Evolutionary conservation across 2,113 vertebrate genomes (phyloP).

Genomic region (Ptilorrhoa leucosticta): DNA sequence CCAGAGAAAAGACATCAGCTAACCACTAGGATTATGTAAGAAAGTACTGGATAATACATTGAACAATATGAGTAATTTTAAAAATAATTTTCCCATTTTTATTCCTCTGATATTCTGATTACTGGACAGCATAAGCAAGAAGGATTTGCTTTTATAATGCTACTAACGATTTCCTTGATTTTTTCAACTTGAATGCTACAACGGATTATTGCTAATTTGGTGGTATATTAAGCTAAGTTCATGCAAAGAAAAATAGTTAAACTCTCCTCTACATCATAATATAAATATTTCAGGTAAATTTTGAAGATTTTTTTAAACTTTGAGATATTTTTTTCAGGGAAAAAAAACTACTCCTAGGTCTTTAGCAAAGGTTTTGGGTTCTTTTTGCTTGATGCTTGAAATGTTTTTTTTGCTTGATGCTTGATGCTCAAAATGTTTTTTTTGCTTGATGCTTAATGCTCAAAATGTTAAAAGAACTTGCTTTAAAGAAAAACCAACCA

Average conservation of each 20-base stretch:
- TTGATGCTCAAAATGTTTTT: no score
- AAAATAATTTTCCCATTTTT: not conserved
- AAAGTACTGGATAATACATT: not conserved
- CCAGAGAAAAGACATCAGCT: not conserved
- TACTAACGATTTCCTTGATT: not conserved
- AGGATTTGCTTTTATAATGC: not conserved
- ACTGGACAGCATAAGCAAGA: not conserved
- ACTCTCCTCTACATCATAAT: not conserved
- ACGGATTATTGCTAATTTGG: not conserved
- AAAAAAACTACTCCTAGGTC: not conserved
- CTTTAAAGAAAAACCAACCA: not conserved
- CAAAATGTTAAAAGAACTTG: not conserved
- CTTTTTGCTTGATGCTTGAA: not conserved
- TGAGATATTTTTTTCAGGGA: accelerated
- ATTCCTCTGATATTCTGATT: not conserved
- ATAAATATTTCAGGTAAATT: not conserved
- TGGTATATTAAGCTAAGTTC: not conserved
- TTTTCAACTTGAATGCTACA: not conserved
- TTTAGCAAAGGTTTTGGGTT: not conserved
- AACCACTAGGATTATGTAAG: not conserved
- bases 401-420: not conserved
- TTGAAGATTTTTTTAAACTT: not conserved
- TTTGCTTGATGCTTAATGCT: not conserved
- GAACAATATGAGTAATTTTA: not conserved
- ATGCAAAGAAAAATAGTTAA: not conserved